Base-by-base conservation (phyloP, 92 coral and sea anemone species). In the Isaurus tuberculatus region DNA sequence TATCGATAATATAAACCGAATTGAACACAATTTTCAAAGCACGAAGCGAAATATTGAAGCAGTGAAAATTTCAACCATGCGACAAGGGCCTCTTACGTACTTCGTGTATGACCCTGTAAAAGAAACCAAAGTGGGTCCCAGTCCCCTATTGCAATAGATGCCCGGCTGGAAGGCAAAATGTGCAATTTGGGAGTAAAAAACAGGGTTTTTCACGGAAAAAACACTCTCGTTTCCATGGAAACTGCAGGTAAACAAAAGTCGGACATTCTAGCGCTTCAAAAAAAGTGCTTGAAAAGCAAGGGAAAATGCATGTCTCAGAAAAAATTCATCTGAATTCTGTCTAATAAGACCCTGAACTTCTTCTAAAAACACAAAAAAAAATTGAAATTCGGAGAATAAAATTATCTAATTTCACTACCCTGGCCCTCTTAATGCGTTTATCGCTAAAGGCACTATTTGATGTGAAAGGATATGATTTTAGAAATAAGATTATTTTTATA, bases 91-190 rank as follows among this genome's bases (percentile, higher is more conserved):
- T 16, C 51, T 55, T n/a, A n/a, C n/a, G 17, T 51, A 51, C 60
- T 51, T 51, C 5, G 17, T 51, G 60, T 51, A 51, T 60, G 66
- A 60, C 66, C 66, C 73, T 13, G 48, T 40, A 65, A 65, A 65
- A 32, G 73, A 32, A 69, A 69, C 5, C 8, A 69, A 60, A 60
- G 27, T 60, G 25, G 51, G 73, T 40, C 73, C 73, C 73, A 69
- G 73, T 14, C 73, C 49, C 22, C 42, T 40, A 9, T 33, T 69
- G 25, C 66, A 60, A 19, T 5, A 60, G 0, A 60, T 22, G 11
- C 66, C 31, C 66, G 30, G 30, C 25, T 60, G 27, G 25, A 60
- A 19, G 27, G 25, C 27, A 60, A 60, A 60, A 60, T 16, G 66
- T 19, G 66, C 66, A 60, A 60, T 60, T 60, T 60, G 66, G 66